Percentiles rank a stretch among this genome's conserved stretches.
Conservation (phyloP, 2,797 vertebrate species). For the Mormyrops boulengeri region DNA sequence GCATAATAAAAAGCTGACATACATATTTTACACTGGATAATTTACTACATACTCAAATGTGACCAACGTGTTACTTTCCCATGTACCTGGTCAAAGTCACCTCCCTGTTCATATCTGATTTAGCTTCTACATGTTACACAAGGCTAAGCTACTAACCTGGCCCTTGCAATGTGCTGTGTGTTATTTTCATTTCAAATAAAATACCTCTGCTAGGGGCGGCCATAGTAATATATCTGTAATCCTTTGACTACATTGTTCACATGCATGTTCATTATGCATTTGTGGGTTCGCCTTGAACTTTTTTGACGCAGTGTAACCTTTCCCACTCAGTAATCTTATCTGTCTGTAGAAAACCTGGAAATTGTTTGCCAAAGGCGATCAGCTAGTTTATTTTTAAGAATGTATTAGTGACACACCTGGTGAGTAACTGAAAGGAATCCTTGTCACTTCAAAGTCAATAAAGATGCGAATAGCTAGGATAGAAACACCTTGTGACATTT, state of each 20-base stretch:
- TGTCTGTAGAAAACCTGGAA: not conserved
- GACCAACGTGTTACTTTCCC: constrained; percentile 9
- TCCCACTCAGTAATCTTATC: not conserved
- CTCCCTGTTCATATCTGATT: not conserved
- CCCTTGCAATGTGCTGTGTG: not conserved
- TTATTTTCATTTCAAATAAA: not conserved
- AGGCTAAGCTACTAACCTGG: not conserved
- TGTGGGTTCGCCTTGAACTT: not conserved
- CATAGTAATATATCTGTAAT: not conserved
- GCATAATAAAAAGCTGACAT: not conserved
- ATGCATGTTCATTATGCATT: not conserved
- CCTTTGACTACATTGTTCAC: not conserved
- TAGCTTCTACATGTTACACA: not conserved
- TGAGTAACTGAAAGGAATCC: not conserved
- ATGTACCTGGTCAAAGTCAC: not conserved
- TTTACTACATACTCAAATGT: not conserved
- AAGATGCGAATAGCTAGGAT: not conserved
- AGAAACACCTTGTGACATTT: not conserved
- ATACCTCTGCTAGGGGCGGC: not conserved
- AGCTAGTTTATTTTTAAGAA: not conserved
- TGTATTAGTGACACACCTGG: not conserved
- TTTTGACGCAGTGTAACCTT: not conserved
- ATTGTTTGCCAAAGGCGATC: not conserved
- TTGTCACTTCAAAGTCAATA: not conserved
- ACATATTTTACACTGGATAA: not conserved